Conservation (phyloP, 2,797 vertebrate genomes). For the Calcarius lapponicus region DNA sequence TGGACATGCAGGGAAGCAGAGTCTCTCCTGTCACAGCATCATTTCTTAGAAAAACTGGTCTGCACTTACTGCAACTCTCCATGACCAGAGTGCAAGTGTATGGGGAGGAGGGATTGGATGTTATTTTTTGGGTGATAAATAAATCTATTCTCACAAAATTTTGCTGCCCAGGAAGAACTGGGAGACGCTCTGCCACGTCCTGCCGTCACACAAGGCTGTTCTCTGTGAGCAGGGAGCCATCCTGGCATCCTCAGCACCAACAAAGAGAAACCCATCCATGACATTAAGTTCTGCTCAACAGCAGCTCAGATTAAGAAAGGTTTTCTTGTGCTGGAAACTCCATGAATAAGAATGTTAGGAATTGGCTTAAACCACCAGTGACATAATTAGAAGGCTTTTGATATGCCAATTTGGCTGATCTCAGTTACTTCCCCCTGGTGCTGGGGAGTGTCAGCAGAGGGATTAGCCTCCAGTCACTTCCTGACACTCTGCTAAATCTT, state of each 20-base stretch:
- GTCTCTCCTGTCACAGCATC: neutral
- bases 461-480: slow-evolving; percentile 75
- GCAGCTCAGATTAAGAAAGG: slow-evolving; percentile 44
- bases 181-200: rapidly evolving
- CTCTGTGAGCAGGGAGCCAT: rapidly evolving
- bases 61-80: neutral
- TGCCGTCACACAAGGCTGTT: neutral
- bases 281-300: slow-evolving; percentile 11
- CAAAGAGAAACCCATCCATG: slow-evolving; percentile 46
- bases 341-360: slow-evolving; percentile 68
- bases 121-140: rapidly evolving
- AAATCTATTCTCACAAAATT: neutral
- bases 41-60: neutral
- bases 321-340: slow-evolving; percentile 63
- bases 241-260: neutral
- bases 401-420: slow-evolving; percentile 73
- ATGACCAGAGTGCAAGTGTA: neutral
- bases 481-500: slow-evolving; percentile 71
- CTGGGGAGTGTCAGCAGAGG: slow-evolving; percentile 69
- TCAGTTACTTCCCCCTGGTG: slow-evolving; percentile 69
- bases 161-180: neutral
- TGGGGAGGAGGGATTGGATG: neutral
- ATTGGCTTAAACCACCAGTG: slow-evolving; percentile 66
- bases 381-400: slow-evolving; percentile 75
- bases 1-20: neutral